Percentiles rank a stretch among this genome's conserved stretches.
phyloP scores from a whole-genome alignment of 1,140 invertebrate genomes.

The Sminthurides bifidus region DNA sequence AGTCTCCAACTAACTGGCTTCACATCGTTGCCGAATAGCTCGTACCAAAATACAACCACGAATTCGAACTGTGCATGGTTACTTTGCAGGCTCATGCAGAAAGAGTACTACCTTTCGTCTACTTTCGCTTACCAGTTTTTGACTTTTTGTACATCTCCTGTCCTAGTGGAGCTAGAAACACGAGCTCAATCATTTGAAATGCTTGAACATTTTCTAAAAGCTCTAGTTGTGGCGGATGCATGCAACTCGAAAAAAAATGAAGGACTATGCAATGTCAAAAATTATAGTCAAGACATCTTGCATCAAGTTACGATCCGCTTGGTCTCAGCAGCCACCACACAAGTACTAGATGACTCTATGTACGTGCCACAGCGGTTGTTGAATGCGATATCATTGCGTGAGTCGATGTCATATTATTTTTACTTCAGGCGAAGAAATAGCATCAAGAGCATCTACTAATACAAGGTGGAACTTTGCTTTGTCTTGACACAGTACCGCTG shows the following conservation, averaged over 20 bases:
- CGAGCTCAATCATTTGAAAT: constrained; percentile 6
- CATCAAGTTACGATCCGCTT: background rate
- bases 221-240: constrained; percentile 2
- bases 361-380: too few relatives aligned
- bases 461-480: background rate
- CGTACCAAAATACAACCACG: background rate
- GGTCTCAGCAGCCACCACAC: too few relatives aligned
- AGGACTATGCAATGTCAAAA: background rate
- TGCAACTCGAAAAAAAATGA: constrained; percentile 8
- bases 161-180: background rate
- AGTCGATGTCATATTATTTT: too few relatives aligned
- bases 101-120: constrained; percentile 3
- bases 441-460: too few relatives aligned
- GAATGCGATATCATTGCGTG: background rate
- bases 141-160: constrained; percentile 16
- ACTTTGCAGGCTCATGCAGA: background rate
- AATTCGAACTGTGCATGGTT: background rate
- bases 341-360: too few relatives aligned
- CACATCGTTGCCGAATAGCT: background rate
- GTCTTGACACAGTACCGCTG: constrained; percentile 12
- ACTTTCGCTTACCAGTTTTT: constrained; percentile 12
- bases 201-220: constrained; percentile 12
- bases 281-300: constrained; percentile 1
- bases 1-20: constrained; percentile 9
- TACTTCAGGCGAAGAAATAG: too few relatives aligned